phyloP scores from a whole-genome alignment of 2,113 vertebrate genomes.

The Psephotus haematonotus region DNA sequence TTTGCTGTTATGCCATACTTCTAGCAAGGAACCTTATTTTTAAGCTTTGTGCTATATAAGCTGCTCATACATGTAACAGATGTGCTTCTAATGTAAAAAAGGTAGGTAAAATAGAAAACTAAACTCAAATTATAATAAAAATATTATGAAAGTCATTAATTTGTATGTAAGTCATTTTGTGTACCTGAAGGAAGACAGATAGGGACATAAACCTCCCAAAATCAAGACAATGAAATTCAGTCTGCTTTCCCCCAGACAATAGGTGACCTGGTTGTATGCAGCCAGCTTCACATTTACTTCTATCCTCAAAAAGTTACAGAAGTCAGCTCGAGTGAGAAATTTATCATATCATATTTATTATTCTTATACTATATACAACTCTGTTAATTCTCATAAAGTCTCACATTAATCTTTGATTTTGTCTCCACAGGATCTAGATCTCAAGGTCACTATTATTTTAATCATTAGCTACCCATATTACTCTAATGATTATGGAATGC shows the following conservation, averaged over 20 bases:
- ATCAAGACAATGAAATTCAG: slow-evolving; percentile 53
- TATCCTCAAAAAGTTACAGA: not conserved
- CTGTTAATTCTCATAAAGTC: slow-evolving; percentile 53
- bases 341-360: slow-evolving; percentile 36
- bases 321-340: slow-evolving; percentile 61
- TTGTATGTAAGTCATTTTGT: slow-evolving; percentile 4
- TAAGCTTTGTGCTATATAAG: not conserved
- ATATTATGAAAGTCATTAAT: slow-evolving; percentile 52
- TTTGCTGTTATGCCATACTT: not conserved
- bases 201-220: not conserved
- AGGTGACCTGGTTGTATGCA: slow-evolving; percentile 29
- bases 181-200: not conserved
- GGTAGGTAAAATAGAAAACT: slow-evolving; percentile 35
- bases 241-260: slow-evolving; percentile 44
- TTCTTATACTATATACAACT: slow-evolving; percentile 26
- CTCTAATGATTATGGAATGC: not conserved
- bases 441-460: not conserved
- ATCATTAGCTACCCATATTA: not conserved
- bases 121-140: slow-evolving; percentile 66
- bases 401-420: slow-evolving; percentile 48
- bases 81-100: slow-evolving; percentile 13
- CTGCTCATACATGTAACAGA: not conserved
- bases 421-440: not conserved
- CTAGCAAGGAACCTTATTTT: not conserved
- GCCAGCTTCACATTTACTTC: slow-evolving; percentile 28